Conservation (phyloP, 2,113 vertebrate species). For the Peromyscus polionotus region DNA sequence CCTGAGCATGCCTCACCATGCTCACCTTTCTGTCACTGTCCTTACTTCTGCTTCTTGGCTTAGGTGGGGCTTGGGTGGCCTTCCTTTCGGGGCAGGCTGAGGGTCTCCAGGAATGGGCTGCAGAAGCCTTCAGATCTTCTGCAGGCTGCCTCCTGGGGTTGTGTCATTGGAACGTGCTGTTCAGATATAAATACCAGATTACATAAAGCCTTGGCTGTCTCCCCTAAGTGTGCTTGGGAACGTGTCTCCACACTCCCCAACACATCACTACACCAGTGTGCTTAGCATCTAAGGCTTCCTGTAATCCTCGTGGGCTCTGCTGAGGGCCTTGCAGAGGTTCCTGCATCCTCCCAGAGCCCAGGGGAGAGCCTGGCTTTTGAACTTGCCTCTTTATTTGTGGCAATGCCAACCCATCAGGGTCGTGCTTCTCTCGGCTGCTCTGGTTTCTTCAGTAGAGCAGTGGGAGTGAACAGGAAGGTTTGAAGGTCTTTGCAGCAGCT, state of each 20-base stretch:
- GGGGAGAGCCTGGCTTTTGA: background rate
- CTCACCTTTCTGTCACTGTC: background rate
- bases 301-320: background rate
- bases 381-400: background rate
- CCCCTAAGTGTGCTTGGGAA: slow-evolving; percentile 69
- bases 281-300: background rate
- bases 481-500: background rate
- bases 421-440: fast-evolving
- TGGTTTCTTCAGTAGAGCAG: background rate
- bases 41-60: background rate
- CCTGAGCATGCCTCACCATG: background rate
- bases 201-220: slow-evolving; percentile 73
- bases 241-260: slow-evolving; percentile 8
- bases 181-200: slow-evolving; percentile 65
- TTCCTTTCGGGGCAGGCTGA: background rate
- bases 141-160: slow-evolving; percentile 48
- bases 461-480: background rate
- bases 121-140: background rate
- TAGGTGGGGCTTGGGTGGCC: background rate
- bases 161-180: slow-evolving; percentile 5
- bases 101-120: background rate
- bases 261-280: background rate
- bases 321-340: background rate
- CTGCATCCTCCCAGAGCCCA: background rate
- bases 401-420: background rate